A percentile compares a stretch with the other conserved stretches of the same genome.
Evolutionary conservation across 2,797 vertebrate species (phyloP).

Genomic region (Gallinago stenura): DNA sequence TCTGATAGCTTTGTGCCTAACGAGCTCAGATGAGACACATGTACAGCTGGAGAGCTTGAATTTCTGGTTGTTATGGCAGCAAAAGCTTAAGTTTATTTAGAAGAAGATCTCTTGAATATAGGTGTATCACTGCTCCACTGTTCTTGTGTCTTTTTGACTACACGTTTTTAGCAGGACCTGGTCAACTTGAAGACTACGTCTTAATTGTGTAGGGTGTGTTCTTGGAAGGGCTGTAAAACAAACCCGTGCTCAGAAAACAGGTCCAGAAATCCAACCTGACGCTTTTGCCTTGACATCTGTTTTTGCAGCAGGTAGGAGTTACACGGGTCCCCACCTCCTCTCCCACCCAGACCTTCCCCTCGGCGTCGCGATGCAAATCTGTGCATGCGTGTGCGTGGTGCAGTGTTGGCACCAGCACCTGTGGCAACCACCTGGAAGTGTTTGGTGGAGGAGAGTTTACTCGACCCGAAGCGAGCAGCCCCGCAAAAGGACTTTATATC

Average conservation of each 20-base stretch:
- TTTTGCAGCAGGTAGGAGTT: background rate
- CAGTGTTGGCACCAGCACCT: background rate
- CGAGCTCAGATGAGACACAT: rapidly evolving
- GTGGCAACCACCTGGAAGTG: background rate
- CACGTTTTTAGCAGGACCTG: background rate
- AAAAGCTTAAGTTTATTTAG: background rate
- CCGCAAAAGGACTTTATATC: background rate
- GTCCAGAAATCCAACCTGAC: background rate
- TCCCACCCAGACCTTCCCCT: background rate
- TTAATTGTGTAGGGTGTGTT: background rate
- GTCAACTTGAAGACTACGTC: background rate
- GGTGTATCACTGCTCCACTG: background rate
- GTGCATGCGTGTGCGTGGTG: rapidly evolving
- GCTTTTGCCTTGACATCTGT: background rate
- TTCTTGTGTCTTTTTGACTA: background rate
- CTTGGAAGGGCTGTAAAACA: background rate
- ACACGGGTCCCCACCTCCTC: background rate
- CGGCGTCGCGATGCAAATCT: rapidly evolving
- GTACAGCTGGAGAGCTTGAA: background rate
- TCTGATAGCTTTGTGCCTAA: background rate
- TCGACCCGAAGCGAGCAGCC: background rate
- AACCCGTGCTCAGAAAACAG: background rate
- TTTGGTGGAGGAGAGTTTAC: background rate
- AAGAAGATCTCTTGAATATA: background rate
- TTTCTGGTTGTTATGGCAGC: background rate